These are phyloP conservation scores for Vulpes vulpes DNA, from an alignment of 2,113 vertebrate species.

Conservation along the genomic window DNA sequence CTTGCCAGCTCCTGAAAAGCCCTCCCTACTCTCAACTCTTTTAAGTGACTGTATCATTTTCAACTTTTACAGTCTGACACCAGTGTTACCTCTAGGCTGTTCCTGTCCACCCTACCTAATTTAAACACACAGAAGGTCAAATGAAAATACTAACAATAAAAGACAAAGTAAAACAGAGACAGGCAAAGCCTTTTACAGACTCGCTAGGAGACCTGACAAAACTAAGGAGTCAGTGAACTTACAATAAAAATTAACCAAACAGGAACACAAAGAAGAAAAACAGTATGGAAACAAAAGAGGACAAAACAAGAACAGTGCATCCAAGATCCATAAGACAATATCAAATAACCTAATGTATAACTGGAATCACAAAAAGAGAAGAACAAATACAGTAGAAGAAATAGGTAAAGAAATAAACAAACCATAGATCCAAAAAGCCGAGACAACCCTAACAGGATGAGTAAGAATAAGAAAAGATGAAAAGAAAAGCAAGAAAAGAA, in stretches of 20 bases:
- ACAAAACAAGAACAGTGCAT: neutral
- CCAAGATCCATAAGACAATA: neutral
- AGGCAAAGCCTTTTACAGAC: neutral
- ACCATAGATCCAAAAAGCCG: neutral
- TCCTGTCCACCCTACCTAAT: neutral
- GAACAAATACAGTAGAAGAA: neutral
- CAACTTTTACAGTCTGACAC: neutral
- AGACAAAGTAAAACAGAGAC: neutral
- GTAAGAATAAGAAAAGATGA: neutral
- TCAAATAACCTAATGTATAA: neutral
- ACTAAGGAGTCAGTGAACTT: neutral
- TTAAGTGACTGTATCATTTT: neutral
- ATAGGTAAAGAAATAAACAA: neutral
- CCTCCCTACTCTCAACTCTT: neutral
- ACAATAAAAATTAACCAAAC: neutral
- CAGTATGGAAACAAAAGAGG: neutral
- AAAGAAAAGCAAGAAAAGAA: neutral
- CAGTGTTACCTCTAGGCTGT: fast-evolving
- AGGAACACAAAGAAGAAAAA: neutral
- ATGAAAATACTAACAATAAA: neutral
- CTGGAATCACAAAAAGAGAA: neutral
- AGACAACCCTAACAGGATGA: neutral
- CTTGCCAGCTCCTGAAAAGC: neutral
- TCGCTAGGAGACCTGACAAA: neutral
- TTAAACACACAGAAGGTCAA: neutral